Percentiles rank a stretch among this genome's conserved stretches.
Evolutionary conservation across 2,888 invertebrate genomes (phyloP).

Genomic region (Pammene aurita): DNA sequence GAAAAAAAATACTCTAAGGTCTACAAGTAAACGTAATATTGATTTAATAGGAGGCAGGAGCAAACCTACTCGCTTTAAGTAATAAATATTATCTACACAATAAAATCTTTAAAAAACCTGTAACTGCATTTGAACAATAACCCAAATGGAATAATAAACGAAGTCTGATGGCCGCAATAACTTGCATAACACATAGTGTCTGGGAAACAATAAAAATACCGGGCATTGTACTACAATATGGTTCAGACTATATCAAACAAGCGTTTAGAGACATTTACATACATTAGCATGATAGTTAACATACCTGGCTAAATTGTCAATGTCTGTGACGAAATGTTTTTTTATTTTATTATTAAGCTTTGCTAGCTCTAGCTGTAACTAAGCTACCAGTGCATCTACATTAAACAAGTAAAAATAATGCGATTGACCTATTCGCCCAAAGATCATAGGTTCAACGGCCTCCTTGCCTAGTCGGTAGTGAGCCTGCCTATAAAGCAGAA

Average conservation of each 20-base stretch:
- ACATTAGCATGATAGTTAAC: conserved; percentile 24
- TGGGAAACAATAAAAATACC: conserved; percentile 42
- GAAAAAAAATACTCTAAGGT: too few relatives aligned
- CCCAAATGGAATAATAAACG: conserved; percentile 33
- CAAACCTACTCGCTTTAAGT: too few relatives aligned
- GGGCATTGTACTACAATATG: conserved; percentile 31
- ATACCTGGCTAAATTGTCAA: conserved; percentile 2
- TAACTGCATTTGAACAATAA: conserved; percentile 30
- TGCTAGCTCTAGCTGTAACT: too few relatives aligned
- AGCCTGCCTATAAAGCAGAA: too few relatives aligned
- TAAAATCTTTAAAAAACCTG: conserved; percentile 3
- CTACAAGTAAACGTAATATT: too few relatives aligned
- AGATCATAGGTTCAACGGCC: too few relatives aligned
- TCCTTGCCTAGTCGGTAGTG: too few relatives aligned
- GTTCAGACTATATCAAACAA: conserved; percentile 28
- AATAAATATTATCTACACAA: background rate
- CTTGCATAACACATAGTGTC: conserved; percentile 36
- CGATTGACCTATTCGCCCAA: too few relatives aligned
- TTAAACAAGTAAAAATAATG: too few relatives aligned
- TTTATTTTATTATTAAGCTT: too few relatives aligned
- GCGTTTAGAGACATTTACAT: conserved; percentile 35
- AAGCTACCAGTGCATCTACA: too few relatives aligned
- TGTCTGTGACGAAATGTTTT: background rate
- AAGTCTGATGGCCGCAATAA: conserved; percentile 37
- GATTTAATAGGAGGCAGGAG: too few relatives aligned